Percentiles rank a stretch among this genome's conserved stretches.
Conservation (phyloP, 2,888 invertebrate species). For the Tipula unca region DNA sequence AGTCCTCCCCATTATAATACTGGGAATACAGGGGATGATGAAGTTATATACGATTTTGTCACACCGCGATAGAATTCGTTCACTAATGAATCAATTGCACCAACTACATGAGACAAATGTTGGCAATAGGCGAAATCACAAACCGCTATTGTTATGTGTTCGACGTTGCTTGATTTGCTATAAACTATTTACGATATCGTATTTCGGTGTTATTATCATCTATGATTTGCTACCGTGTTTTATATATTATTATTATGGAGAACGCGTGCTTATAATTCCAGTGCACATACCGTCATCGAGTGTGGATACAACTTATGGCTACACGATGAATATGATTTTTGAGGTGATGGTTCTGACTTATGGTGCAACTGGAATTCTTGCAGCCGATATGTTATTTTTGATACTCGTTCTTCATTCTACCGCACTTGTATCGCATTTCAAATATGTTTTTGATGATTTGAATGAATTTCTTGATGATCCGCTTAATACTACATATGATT, state of each 20-base stretch:
- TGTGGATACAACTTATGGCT: not conserved
- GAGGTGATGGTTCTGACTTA: not conserved
- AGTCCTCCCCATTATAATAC: not conserved
- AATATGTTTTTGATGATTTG: not conserved
- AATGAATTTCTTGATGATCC: not conserved
- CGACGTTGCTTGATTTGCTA: not conserved
- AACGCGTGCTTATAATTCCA: not conserved
- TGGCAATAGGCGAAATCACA: not conserved
- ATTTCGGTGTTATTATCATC: not conserved
- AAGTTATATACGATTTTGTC: not conserved
- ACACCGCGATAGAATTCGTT: not conserved
- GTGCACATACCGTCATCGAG: not conserved
- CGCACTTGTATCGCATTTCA: not conserved
- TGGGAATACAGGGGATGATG: not conserved
- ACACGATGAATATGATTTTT: not conserved
- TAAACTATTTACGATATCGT: not conserved
- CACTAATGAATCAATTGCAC: not conserved
- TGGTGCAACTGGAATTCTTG: not conserved
- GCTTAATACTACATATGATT: not conserved
- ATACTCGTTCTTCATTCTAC: not conserved
- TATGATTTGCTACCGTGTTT: not conserved
- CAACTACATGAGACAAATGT: not conserved
- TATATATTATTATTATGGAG: not conserved
- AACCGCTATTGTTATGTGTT: not conserved
- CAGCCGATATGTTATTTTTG: not conserved